Percentiles rank a stretch among this genome's conserved stretches.
Evolutionary conservation across 2,797 vertebrate genomes (phyloP).

Genomic region (Micrastur ruficollis): DNA sequence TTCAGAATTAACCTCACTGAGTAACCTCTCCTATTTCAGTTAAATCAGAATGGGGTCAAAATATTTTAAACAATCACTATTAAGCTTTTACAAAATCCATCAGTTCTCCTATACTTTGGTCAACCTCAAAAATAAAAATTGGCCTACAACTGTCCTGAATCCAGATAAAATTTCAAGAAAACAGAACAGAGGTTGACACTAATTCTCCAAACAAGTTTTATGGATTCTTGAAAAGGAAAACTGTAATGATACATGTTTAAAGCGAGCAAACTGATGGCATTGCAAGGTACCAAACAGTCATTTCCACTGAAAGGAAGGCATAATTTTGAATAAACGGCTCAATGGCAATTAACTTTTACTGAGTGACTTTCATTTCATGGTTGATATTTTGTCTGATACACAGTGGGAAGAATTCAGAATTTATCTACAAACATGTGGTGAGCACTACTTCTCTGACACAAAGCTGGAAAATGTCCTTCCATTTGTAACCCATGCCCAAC

Average conservation of each 20-base stretch:
- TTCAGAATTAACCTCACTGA: neutral
- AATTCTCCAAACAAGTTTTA: neutral
- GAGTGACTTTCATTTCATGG: neutral
- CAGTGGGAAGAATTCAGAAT: neutral
- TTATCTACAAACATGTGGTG: neutral
- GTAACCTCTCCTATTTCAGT: neutral
- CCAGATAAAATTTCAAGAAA: neutral
- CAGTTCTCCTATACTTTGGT: neutral
- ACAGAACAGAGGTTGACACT: neutral
- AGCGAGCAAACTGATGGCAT: neutral
- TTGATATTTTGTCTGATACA: neutral
- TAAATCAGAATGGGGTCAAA: neutral
- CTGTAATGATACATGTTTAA: neutral
- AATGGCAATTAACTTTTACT: neutral
- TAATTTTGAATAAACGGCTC: neutral
- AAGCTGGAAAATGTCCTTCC: neutral
- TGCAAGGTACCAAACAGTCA: neutral
- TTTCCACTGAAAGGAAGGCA: neutral
- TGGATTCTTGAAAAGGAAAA: neutral
- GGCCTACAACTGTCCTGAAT: rapidly evolving
- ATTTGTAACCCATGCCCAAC: neutral
- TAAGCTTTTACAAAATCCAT: neutral
- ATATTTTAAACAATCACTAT: neutral
- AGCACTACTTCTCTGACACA: neutral
- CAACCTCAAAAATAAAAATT: neutral